Evolutionary conservation across 2,113 vertebrate genomes (phyloP), one percentile per base, ranked within the genome.

Genomic region (Pteruthius melanotis): DNA sequence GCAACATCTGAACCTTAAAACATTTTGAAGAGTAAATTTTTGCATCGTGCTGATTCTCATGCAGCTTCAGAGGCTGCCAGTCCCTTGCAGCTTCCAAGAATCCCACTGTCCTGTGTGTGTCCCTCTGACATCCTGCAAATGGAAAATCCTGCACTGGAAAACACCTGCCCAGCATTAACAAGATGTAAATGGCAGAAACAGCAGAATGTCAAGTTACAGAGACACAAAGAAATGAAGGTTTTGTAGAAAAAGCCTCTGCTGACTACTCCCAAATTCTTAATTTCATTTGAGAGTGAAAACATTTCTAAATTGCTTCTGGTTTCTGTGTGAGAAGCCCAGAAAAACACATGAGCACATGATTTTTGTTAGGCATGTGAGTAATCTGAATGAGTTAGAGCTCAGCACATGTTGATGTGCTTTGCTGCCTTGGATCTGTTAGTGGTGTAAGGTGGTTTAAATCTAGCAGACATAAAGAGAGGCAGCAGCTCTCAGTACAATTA

Each of bases 61-160:
- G 86, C 92, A 87, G 96, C 88, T 92, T 93, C 14, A 37, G 94
- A 95, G 71, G 64, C 39, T 96, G 97, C 97, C 97, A 96, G 69
- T 94, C 96, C 94, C 80, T 96, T 9, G 59, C 93, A 87, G 97
- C 92, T 69, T 91, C 92, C 95, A 96, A 97, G 96, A 97, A 95
- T 97, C 96, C 93, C 95, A 96, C 91, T 96, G 95, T 97, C 94
- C 91, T 97, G 33, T 96, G 89, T 93, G 76, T 95, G 97, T 98
- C 97, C 97, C 95, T 96, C 96, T 97, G 97, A 98, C 97, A 98
- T 97, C 95, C 96, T 95, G 93, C 94, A 97, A 98, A 98, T 98
- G 97, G 97, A 97, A 97, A 97, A 93, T 91, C 91, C 96, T 92
- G 70, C 57, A 52, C 76, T 96, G 95, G 97, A 97, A 98, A 98